Percentiles rank a stretch among this genome's conserved stretches.
These are phyloP conservation scores for Sphyrna mokarran DNA, from an alignment of 2,113 vertebrate species.

Conservation along the genomic window DNA sequence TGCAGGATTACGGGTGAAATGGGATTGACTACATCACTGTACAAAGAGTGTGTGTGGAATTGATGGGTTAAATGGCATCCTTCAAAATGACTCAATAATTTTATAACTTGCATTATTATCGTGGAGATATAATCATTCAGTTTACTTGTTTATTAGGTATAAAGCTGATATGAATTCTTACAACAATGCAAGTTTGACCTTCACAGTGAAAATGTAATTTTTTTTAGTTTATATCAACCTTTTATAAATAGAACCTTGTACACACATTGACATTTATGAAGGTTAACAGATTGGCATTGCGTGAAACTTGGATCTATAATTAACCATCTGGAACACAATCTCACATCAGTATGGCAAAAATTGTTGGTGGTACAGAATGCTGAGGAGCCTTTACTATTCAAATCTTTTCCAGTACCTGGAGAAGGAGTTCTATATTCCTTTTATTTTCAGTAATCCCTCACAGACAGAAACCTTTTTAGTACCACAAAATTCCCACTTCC, in stretches of 20 bases:
- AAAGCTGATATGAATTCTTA: not conserved
- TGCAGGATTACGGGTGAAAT: too few species aligned
- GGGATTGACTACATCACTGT: too few species aligned
- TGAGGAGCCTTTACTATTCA: not conserved
- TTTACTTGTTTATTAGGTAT: not conserved
- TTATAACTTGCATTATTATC: too few species aligned
- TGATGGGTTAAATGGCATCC: too few species aligned
- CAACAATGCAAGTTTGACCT: not conserved
- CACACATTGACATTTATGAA: not conserved
- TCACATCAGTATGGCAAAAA: not conserved
- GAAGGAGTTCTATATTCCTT: not conserved
- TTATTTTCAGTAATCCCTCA: not conserved
- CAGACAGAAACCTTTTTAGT: not conserved
- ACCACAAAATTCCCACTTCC: not conserved
- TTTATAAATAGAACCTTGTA: not conserved
- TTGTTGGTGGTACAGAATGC: not conserved
- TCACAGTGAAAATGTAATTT: not conserved
- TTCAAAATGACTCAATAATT: too few species aligned
- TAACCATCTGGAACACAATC: not conserved
- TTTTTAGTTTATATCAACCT: not conserved
- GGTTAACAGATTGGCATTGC: not conserved
- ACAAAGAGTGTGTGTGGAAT: too few species aligned
- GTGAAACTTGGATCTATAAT: not conserved
- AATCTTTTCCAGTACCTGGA: not conserved
- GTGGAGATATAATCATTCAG: not conserved